phyloP scores from a whole-genome alignment of 2,113 vertebrate genomes.

The Callionymus lyra region DNA sequence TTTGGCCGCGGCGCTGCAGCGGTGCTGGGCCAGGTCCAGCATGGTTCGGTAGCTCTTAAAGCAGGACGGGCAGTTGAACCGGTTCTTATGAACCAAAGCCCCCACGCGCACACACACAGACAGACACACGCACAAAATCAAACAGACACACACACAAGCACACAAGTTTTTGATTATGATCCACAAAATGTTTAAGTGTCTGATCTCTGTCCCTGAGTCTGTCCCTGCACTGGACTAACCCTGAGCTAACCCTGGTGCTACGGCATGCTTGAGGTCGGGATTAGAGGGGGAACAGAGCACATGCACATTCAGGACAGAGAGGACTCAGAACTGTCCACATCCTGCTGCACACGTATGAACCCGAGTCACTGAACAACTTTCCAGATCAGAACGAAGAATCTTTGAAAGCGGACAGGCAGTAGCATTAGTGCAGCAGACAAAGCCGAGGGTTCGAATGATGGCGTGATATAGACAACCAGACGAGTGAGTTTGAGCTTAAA shows the following conservation, averaged over 20 bases:
- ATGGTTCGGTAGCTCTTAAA: slow-evolving; percentile 74
- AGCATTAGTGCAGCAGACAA: too few relatives aligned
- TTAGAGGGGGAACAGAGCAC: slow-evolving; percentile 2
- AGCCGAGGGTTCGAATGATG: too few relatives aligned
- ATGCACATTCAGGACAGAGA: slow-evolving; percentile 7
- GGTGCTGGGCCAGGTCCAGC: slow-evolving; percentile 68
- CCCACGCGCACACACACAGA: slow-evolving; percentile 16
- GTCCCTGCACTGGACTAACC: slow-evolving; percentile 35
- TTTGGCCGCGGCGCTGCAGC: slow-evolving; percentile 67
- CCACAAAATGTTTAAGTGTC: slow-evolving; percentile 4
- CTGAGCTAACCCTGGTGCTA: slow-evolving; percentile 21
- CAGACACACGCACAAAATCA: slow-evolving; percentile 13
- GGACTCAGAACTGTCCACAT: too few relatives aligned
- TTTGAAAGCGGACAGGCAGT: too few relatives aligned
- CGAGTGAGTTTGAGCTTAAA: too few relatives aligned
- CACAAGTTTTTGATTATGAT: slow-evolving; percentile 52
- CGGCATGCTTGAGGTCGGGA: slow-evolving; percentile 1
- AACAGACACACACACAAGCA: slow-evolving; percentile 17
- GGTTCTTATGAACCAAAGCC: slow-evolving; percentile 62
- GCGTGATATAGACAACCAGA: too few relatives aligned
- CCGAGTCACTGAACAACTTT: too few relatives aligned
- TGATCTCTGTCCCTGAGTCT: slow-evolving; percentile 22
- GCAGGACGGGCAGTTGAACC: slow-evolving; percentile 74
- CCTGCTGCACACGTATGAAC: too few relatives aligned
- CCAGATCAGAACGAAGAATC: too few relatives aligned